Percentiles rank a stretch among this genome's conserved stretches.
phyloP scores from a whole-genome alignment of 2,113 vertebrate species.

The Mungos mungo region DNA sequence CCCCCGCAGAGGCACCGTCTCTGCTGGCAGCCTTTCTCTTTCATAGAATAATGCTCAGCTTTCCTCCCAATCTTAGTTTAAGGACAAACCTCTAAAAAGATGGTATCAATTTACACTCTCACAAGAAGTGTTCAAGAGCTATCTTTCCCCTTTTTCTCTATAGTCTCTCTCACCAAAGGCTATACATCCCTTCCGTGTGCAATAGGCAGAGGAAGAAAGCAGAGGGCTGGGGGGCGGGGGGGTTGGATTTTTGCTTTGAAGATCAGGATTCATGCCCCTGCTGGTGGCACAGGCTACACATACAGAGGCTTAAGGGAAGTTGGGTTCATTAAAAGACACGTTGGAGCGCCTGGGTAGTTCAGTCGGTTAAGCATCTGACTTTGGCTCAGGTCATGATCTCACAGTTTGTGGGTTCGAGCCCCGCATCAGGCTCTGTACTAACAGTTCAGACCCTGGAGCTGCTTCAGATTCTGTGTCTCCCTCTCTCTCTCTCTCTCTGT shows the following conservation, averaged over 20 bases:
- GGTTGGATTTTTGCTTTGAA: background rate
- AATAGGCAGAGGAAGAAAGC: background rate
- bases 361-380: too few species aligned
- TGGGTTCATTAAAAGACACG: background rate
- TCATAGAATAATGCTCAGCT: background rate
- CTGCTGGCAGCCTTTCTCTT: background rate
- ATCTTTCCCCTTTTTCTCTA: background rate
- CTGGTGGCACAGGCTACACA: background rate
- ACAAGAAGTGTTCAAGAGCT: background rate
- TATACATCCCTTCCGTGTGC: background rate
- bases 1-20: background rate
- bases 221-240: accelerated
- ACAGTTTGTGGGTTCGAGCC: too few species aligned
- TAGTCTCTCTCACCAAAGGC: background rate
- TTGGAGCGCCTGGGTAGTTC: too few species aligned
- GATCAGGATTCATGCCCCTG: background rate
- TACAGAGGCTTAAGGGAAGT: background rate
- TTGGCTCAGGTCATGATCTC: too few species aligned
- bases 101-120: background rate
- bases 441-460: too few species aligned
- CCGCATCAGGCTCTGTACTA: too few species aligned
- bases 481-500: too few species aligned
- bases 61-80: background rate
- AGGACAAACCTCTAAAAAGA: background rate
- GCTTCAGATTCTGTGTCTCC: too few species aligned